These are phyloP conservation scores for Cryptocephalus primarius DNA, from an alignment of 2,888 invertebrate species.

Conservation along the genomic window DNA sequence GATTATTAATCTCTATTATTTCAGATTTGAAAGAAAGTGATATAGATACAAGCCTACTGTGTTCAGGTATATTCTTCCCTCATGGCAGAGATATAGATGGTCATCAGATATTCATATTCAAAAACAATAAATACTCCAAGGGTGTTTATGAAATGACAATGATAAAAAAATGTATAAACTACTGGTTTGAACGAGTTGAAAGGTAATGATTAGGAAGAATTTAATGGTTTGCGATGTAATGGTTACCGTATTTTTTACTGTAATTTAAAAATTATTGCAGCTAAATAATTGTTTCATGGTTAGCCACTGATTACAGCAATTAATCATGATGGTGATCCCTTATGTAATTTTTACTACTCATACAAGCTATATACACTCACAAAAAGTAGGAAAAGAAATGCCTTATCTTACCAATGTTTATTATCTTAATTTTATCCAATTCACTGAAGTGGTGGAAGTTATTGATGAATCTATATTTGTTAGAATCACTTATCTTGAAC, in stretches of 20 bases:
- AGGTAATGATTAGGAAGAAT: constrained; percentile 34
- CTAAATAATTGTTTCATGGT: no score
- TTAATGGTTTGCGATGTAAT: no score
- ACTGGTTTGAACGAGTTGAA: constrained; percentile 75
- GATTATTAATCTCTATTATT: constrained; percentile 12
- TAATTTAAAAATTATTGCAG: no score
- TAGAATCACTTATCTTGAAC: no score
- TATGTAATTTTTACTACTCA: no score
- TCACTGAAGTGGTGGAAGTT: not conserved
- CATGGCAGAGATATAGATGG: constrained; percentile 75
- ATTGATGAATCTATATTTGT: not conserved
- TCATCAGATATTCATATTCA: constrained; percentile 64
- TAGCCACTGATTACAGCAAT: no score
- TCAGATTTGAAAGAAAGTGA: constrained; percentile 59
- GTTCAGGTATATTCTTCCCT: constrained; percentile 67
- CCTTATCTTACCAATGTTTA: no score
- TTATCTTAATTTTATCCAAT: not conserved
- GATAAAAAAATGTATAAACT: constrained; percentile 69
- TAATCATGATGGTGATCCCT: no score
- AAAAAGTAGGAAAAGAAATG: no score
- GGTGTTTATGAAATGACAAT: constrained; percentile 64
- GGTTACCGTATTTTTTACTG: no score
- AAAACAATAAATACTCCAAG: constrained; percentile 70
- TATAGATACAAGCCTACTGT: constrained; percentile 60
- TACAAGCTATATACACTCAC: no score